These are phyloP conservation scores for Callyntrura guangdongensis DNA, from an alignment of 2,888 invertebrate species.

Conservation along the genomic window DNA sequence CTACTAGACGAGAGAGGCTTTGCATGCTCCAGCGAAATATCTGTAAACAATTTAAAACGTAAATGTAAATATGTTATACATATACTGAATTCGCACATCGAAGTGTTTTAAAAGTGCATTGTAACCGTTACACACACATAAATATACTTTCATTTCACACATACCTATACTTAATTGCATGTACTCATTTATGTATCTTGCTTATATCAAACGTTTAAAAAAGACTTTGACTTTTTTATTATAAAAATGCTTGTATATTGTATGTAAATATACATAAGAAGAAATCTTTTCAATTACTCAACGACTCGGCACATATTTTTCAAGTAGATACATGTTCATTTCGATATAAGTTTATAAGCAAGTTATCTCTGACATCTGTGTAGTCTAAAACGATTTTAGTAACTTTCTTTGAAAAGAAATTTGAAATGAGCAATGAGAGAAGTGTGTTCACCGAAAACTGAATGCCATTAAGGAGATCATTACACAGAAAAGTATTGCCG, in stretches of 20 bases:
- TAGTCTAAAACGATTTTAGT: background rate
- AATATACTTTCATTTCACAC: background rate
- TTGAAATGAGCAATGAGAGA: background rate
- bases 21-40: too few species aligned
- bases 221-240: background rate
- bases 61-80: background rate
- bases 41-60: background rate
- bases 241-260: background rate
- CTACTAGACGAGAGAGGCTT: background rate
- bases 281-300: slow-evolving; percentile 65
- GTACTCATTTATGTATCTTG: background rate
- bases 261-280: background rate
- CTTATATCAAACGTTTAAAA: background rate
- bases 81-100: background rate
- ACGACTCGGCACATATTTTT: slow-evolving; percentile 52
- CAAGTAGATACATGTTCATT: background rate
- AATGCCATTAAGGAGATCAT: slow-evolving; percentile 7
- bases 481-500: background rate
- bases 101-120: background rate
- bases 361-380: background rate
- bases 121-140: background rate
- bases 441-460: background rate
- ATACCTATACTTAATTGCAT: background rate
- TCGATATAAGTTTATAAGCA: background rate
- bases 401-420: background rate